Conservation (phyloP, 1,140 invertebrate genomes). For the Geopemphigus sp. region DNA sequence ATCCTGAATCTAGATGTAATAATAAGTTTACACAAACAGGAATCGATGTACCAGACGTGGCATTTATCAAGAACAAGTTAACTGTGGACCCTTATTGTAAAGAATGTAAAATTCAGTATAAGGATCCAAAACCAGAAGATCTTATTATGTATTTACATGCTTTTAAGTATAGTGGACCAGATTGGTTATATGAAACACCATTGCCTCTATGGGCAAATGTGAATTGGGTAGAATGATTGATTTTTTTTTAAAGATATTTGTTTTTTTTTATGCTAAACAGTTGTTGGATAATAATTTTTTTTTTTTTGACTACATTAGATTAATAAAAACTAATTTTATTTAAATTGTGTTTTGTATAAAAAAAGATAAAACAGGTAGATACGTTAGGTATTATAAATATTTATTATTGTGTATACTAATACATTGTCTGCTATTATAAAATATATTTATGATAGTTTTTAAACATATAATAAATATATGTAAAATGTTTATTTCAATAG, state of each 20-base stretch:
- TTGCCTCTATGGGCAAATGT: constrained; percentile 82
- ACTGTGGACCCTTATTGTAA: constrained; percentile 82
- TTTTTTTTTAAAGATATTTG: not conserved
- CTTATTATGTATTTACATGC: constrained; percentile 95
- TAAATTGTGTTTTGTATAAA: no score
- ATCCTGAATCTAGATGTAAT: not conserved
- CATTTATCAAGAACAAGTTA: constrained; percentile 71
- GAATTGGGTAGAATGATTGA: constrained; percentile 68
- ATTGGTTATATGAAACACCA: constrained; percentile 85
- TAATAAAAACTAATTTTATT: no score
- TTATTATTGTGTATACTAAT: no score
- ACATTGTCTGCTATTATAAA: no score
- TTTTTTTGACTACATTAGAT: no score
- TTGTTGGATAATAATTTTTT: no score
- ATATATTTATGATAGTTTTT: no score
- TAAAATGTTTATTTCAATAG: no score
- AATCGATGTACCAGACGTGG: constrained; percentile 67
- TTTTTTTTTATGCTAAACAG: no score
- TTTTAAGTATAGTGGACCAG: constrained; percentile 67
- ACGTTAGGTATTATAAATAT: no score
- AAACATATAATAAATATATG: no score
- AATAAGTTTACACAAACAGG: constrained; percentile 77
- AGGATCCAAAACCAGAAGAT: constrained; percentile 85
- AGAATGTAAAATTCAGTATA: constrained; percentile 85
- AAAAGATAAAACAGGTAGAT: no score